Base-by-base conservation (phyloP, 2,797 vertebrate genomes). In the Morus bassanus region DNA sequence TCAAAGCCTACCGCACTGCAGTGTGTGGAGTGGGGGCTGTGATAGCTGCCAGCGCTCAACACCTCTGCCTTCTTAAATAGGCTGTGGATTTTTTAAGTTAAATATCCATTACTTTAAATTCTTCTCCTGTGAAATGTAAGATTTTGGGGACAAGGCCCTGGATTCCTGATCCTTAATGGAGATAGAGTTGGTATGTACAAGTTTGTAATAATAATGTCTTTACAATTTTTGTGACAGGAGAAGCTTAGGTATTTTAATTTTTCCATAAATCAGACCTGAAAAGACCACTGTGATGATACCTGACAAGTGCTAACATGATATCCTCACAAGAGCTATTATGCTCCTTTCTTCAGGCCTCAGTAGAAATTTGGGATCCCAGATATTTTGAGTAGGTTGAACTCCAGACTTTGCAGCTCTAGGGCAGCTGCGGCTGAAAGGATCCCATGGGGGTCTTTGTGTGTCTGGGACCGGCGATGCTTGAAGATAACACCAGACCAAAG, bases 21-120 rank as follows among this genome's bases (percentile, higher is more conserved):
- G 51, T 22, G 76, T 46, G 75, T 41, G 64, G 80, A 61, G 60
- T 60, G 85, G 78, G 78, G 74, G 74, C 85, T 91, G 69, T 91
- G 93, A 86, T 13, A 83, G 91, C 82, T 91, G 88, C 85, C 88
- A 92, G 76, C 84, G 82, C 48, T 46, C 69, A 81, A 67, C 69
- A 87, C 77, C 91, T 84, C 82, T 84, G 64, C 91, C 69, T 94
- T 80, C 46, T 33, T n/a, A 89, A 86, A 89, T 54, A 90, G 59
- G 27, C 65, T 73, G 21, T 24, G 51, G 50, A 0, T 11, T 57
- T 77, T 41, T 65, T 11, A 80, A 60, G 50, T 54, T 41, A 80
- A 93, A 77, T 50, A 81, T 51, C 63, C 30, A 54, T 46, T 70
- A 45, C 57, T 81, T 69, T 3, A 6, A 65, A 64, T 56, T 60